Evolutionary conservation across 64 coral and sea anemone species (phyloP).

Genomic region (Montipora efflorescens): DNA sequence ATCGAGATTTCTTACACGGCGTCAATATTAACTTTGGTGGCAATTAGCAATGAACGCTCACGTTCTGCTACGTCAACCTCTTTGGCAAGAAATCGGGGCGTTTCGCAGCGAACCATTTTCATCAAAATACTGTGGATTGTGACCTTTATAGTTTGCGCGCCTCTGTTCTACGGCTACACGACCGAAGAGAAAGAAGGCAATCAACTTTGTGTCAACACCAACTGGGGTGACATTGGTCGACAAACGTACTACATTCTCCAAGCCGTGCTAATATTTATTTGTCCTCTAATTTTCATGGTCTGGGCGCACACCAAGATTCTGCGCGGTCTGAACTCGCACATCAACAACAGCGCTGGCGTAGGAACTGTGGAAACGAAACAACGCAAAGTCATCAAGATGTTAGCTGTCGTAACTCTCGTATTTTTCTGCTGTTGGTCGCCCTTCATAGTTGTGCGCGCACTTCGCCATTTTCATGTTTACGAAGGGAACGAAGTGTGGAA

Average conservation of each 20-base stretch:
- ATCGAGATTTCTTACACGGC: constrained; percentile 87
- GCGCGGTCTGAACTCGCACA: constrained; percentile 59
- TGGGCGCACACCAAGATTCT: constrained; percentile 90
- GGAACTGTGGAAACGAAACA: constrained; percentile 68
- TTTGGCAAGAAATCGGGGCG: constrained; percentile 69
- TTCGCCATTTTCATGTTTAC: constrained; percentile 76
- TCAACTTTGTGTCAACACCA: constrained; percentile 66
- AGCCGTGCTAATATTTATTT: constrained; percentile 74
- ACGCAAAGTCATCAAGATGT: constrained; percentile 87
- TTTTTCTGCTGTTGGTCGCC: constrained; percentile 92
- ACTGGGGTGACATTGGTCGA: constrained; percentile 79
- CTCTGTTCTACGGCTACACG: constrained; percentile 83
- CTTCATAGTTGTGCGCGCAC: constrained; percentile 68
- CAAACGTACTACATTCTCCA: constrained; percentile 80
- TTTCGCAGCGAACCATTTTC: constrained; percentile 73
- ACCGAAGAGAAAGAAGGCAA: constrained; percentile 29
- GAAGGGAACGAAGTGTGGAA: constrained; percentile 72
- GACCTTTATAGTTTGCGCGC: constrained; percentile 62
- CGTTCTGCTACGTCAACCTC: constrained; percentile 67
- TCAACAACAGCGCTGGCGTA: constrained; percentile 3
- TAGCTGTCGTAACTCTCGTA: constrained; percentile 77
- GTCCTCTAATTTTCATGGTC: constrained; percentile 82
- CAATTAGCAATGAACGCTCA: constrained; percentile 84
- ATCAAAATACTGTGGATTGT: constrained; percentile 76
- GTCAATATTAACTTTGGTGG: constrained; percentile 84